Evolutionary conservation across 2,113 vertebrate genomes (phyloP).

Genomic region (Aythya baeri): DNA sequence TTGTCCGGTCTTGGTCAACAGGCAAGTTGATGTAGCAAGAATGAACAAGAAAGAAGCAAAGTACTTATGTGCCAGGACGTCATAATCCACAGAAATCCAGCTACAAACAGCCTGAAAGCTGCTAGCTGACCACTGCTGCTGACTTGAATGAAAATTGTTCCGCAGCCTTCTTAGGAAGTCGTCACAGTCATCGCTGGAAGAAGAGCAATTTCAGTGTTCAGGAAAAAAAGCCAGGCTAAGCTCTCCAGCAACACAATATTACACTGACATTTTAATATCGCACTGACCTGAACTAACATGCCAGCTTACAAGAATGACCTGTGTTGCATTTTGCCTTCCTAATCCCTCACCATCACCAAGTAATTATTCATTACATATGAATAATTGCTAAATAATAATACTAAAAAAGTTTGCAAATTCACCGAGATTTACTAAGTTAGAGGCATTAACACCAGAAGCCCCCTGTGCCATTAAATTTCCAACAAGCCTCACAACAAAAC

Average conservation of each 20-base stretch:
- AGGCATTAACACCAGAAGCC: not conserved
- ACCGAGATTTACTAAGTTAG: not conserved
- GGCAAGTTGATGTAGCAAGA: not conserved
- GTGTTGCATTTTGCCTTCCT: not conserved
- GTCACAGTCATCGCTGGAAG: not conserved
- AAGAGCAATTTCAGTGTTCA: not conserved
- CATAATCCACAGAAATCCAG: not conserved
- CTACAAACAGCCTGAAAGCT: not conserved
- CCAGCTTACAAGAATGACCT: not conserved
- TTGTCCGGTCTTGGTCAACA: not conserved
- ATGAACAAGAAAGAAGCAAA: not conserved
- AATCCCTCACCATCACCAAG: not conserved
- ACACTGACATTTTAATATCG: constrained; percentile 28
- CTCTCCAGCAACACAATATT: not conserved
- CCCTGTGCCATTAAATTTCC: not conserved
- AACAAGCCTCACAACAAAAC: not conserved
- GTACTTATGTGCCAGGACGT: not conserved
- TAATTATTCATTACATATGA: not conserved
- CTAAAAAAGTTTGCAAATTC: not conserved
- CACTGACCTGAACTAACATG: not conserved
- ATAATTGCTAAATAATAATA: too few species aligned
- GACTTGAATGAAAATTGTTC: not conserved
- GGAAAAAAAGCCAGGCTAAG: not conserved
- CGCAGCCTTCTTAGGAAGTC: not conserved
- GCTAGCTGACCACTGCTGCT: not conserved